Evolutionary conservation across 1,140 invertebrate species (phyloP).

Genomic region (Contarinia nasturtii): DNA sequence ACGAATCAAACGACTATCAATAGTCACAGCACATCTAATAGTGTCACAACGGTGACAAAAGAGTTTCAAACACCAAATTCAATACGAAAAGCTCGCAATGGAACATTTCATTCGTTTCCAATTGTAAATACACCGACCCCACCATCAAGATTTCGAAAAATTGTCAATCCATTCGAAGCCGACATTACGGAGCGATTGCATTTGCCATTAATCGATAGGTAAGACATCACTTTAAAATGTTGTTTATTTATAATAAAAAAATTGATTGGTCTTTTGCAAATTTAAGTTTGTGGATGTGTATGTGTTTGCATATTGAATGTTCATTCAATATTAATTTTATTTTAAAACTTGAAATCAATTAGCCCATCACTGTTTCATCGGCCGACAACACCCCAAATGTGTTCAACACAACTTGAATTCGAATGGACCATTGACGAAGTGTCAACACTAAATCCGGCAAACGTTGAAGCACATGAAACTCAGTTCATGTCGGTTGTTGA

Average conservation of each 20-base stretch:
- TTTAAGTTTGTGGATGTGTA: background rate
- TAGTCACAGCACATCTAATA: no score
- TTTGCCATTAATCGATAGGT: slow-evolving; percentile 22
- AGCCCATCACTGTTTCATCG: slow-evolving; percentile 20
- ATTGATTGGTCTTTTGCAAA: background rate
- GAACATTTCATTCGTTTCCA: no score
- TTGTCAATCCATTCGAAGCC: slow-evolving; percentile 19
- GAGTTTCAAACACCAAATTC: no score
- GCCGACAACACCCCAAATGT: slow-evolving; percentile 13
- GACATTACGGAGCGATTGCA: slow-evolving; percentile 17
- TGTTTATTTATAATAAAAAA: background rate
- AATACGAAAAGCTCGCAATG: no score
- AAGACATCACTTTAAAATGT: slow-evolving; percentile 1
- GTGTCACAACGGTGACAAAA: no score
- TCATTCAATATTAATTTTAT: background rate
- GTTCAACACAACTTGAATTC: slow-evolving; percentile 26
- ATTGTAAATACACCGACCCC: slow-evolving; percentile 8
- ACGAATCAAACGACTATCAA: no score
- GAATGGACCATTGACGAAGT: slow-evolving; percentile 33
- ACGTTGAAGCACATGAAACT: slow-evolving; percentile 29
- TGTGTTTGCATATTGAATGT: background rate
- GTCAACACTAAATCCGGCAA: slow-evolving; percentile 28
- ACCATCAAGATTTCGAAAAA: slow-evolving; percentile 16
- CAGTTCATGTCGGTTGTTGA: slow-evolving; percentile 27
- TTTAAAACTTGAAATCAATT: background rate